Evolutionary conservation across 2,888 invertebrate genomes (phyloP), one percentile per base, ranked within the genome.

Genomic region (Callimorpha dominula): DNA sequence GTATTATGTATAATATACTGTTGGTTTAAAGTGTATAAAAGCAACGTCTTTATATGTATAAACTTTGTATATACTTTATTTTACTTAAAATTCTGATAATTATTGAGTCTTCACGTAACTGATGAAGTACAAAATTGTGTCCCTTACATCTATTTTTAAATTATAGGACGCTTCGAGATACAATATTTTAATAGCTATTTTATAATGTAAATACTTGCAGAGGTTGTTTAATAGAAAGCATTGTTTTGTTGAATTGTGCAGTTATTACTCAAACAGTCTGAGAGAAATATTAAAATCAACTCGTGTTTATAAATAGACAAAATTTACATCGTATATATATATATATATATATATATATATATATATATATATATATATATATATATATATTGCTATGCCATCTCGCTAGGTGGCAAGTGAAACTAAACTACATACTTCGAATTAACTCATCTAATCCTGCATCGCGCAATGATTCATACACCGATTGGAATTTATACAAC

Each of bases 41-140:
- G n/a, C n/a, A n/a, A n/a, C n/a, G n/a, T n/a, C n/a, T n/a, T n/a
- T n/a, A n/a, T n/a, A n/a, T n/a, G n/a, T n/a, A n/a, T n/a, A n/a
- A n/a, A n/a, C n/a, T n/a, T 46, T 49, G 49, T 65, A 20, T 40
- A 17, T 54, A 54, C 11, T n/a, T 54, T 67, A 42, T 40, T 42
- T 12, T 12, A 60, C 11, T 60, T 60, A 4, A 60, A 20, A 54
- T n/a, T 31, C 4, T 60, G 20, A 20, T 12, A 12, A 43, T 20
- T 49, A 49, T 54, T n/a, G 60, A 14, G 63, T 73, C 76, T 75
- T 79, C 75, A 76, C 69, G 71, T 74, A 82, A 84, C 82, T 85
- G 81, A 82, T 81, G 68, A 84, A 84, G 86, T 88, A 87, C 83
- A 87, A 88, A 81, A 66, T 70, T 60, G 14, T 49, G 50, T 50